phyloP scores from a whole-genome alignment of 2,888 invertebrate species.

The Andrena haemorrhoa region DNA sequence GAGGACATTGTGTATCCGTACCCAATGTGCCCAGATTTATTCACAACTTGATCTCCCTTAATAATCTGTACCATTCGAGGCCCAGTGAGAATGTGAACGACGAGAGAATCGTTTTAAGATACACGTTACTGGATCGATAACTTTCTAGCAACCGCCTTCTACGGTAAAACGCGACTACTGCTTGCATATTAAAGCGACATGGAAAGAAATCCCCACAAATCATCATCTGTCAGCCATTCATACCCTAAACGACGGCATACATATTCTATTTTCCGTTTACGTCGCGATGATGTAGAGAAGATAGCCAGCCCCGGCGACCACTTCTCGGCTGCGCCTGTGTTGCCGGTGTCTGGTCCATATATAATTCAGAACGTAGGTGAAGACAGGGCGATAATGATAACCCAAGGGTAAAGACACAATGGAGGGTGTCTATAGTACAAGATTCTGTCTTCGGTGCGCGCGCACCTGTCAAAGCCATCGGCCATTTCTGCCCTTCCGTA shows the following conservation, averaged over 20 bases:
- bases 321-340: slow-evolving; percentile 39
- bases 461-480: slow-evolving; percentile 62
- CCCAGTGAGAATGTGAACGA: slow-evolving; percentile 7
- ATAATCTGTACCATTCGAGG: neutral
- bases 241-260: slow-evolving; percentile 36
- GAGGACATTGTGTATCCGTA: slow-evolving; percentile 25
- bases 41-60: slow-evolving; percentile 17
- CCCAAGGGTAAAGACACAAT: slow-evolving; percentile 62
- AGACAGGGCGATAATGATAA: slow-evolving; percentile 72
- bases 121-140: too few species aligned
- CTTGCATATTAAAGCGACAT: neutral
- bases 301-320: slow-evolving; percentile 27
- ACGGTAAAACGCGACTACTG: neutral
- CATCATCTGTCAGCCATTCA: slow-evolving; percentile 9
- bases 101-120: neutral
- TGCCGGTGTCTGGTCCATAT: slow-evolving; percentile 43
- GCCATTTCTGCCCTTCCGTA: slow-evolving; percentile 53
- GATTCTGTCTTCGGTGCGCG: slow-evolving; percentile 53
- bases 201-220: slow-evolving; percentile 21
- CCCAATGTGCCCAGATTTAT: slow-evolving; percentile 37
- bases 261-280: slow-evolving; percentile 44
- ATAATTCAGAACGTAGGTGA: slow-evolving; percentile 68
- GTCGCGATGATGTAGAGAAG: slow-evolving; percentile 37
- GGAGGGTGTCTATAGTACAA: slow-evolving; percentile 49
- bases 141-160: too few species aligned